Conservation (phyloP, 2,888 invertebrate genomes). For the Idaea biselata region DNA sequence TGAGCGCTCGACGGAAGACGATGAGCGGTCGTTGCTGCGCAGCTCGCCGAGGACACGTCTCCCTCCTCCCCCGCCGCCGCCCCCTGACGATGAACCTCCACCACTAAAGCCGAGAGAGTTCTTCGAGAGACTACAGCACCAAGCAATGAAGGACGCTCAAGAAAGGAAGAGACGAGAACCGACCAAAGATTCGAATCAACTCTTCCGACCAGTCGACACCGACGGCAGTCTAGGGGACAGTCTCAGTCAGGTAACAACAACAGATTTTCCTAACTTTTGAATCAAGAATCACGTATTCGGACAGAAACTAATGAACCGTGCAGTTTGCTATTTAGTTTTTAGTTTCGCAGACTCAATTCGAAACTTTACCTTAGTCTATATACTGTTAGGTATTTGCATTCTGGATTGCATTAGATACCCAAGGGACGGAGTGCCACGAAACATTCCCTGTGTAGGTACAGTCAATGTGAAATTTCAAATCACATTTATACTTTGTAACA, state of each 20-base stretch:
- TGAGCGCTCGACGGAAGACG: slow-evolving; percentile 75
- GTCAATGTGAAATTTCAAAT: slow-evolving; percentile 46
- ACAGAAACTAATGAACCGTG: slow-evolving; percentile 59
- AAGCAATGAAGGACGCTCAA: slow-evolving; percentile 73
- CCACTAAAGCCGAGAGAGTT: slow-evolving; percentile 81
- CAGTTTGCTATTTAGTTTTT: slow-evolving; percentile 46
- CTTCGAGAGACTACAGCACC: slow-evolving; percentile 72
- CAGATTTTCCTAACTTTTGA: slow-evolving; percentile 36
- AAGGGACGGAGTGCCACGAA: slow-evolving; percentile 29
- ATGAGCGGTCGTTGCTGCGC: slow-evolving; percentile 68
- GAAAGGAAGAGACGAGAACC: slow-evolving; percentile 50
- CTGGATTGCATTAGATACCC: slow-evolving; percentile 41
- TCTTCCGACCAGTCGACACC: slow-evolving; percentile 65
- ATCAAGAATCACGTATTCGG: slow-evolving; percentile 41
- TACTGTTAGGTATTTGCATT: slow-evolving; percentile 52
- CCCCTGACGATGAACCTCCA: slow-evolving; percentile 70
- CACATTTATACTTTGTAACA: slow-evolving; percentile 45
- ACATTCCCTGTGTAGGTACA: slow-evolving; percentile 33
- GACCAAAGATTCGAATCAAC: slow-evolving; percentile 51
- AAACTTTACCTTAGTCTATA: slow-evolving; percentile 42
- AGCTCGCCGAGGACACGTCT: slow-evolving; percentile 70
- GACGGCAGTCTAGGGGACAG: slow-evolving; percentile 75
- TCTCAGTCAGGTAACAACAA: slow-evolving; percentile 69
- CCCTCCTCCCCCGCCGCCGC: slow-evolving; percentile 70
- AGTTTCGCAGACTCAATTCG: slow-evolving; percentile 47